These are phyloP conservation scores for Karalla daura DNA, from an alignment of 2,797 vertebrate species.

Conservation along the genomic window DNA sequence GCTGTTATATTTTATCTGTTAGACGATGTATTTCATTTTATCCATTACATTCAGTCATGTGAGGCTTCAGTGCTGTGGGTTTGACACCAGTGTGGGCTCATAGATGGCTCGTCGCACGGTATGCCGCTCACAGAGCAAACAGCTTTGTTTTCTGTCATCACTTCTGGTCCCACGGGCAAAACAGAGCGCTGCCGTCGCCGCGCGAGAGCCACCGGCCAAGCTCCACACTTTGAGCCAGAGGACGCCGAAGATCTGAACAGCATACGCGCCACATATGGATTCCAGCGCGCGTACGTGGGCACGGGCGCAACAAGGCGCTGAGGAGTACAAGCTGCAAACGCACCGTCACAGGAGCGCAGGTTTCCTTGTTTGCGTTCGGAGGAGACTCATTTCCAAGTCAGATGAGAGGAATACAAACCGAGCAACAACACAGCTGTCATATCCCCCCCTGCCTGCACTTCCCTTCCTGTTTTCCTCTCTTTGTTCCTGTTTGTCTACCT, in stretches of 20 bases:
- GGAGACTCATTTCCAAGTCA: conserved; percentile 65
- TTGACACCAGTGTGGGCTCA: neutral
- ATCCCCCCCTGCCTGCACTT: neutral
- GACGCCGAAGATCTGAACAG: too few relatives aligned
- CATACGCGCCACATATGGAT: neutral
- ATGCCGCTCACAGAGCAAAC: conserved; percentile 36
- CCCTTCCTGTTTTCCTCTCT: neutral
- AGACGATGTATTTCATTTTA: too few relatives aligned
- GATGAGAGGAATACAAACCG: conserved; percentile 38
- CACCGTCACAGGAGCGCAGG: neutral
- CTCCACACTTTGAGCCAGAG: too few relatives aligned
- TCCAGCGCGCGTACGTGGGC: too few relatives aligned
- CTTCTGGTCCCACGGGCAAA: conserved; percentile 22
- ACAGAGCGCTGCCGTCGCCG: conserved; percentile 27
- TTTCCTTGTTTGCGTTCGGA: conserved; percentile 35
- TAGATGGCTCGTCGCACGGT: conserved; percentile 5
- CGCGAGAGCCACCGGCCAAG: neutral
- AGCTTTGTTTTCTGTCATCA: conserved; percentile 38
- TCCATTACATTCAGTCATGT: too few relatives aligned
- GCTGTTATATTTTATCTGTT: too few relatives aligned
- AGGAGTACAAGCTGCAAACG: conserved; percentile 2
- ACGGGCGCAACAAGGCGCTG: neutral
- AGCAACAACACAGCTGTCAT: conserved; percentile 1
- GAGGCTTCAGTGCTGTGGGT: neutral
- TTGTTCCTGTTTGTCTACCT: neutral